A percentile compares a stretch with the other conserved stretches of the same genome.
These are phyloP conservation scores for Mesorhabditis spiculigera DNA, from an alignment of 2,888 invertebrate genomes.

Conservation along the genomic window DNA sequence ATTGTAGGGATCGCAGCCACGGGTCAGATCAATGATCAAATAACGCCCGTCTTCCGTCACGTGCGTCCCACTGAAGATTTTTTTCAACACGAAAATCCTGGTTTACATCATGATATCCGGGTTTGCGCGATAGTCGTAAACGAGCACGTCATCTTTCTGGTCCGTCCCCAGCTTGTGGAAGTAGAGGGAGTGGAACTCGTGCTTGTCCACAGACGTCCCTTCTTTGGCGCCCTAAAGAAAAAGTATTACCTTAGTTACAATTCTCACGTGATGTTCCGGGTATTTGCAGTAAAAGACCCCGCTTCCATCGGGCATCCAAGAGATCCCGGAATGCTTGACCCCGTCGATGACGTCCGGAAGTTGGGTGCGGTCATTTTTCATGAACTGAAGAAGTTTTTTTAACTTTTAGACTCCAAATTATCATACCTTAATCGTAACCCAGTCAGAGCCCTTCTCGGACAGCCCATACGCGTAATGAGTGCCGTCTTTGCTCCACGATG, in stretches of 20 bases:
- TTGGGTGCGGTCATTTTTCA: constrained; percentile 69
- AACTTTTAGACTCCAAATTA: background rate
- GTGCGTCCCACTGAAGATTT: constrained; percentile 71
- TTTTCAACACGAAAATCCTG: background rate
- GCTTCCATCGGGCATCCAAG: constrained; percentile 90
- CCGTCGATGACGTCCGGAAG: constrained; percentile 83
- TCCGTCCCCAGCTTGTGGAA: constrained; percentile 84
- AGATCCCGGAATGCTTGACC: constrained; percentile 84
- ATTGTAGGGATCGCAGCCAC: constrained; percentile 84
- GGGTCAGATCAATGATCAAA: constrained; percentile 76
- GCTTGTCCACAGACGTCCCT: constrained; percentile 83
- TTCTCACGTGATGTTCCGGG: constrained; percentile 23
- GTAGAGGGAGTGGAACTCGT: constrained; percentile 85
- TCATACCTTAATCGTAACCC: constrained; percentile 18
- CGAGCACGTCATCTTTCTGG: constrained; percentile 80
- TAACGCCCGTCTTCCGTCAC: constrained; percentile 88
- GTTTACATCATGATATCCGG: constrained; percentile 29
- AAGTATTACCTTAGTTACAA: background rate
- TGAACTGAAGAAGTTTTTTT: constrained; percentile 36
- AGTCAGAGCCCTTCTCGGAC: constrained; percentile 78
- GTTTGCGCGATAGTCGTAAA: constrained; percentile 67
- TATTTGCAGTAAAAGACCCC: constrained; percentile 78
- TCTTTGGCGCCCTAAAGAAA: constrained; percentile 66
- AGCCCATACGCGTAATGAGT: constrained; percentile 83
- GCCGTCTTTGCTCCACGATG: constrained; percentile 84